phyloP scores from a whole-genome alignment of 1,140 invertebrate species.

The Notospermus geniculatus region DNA sequence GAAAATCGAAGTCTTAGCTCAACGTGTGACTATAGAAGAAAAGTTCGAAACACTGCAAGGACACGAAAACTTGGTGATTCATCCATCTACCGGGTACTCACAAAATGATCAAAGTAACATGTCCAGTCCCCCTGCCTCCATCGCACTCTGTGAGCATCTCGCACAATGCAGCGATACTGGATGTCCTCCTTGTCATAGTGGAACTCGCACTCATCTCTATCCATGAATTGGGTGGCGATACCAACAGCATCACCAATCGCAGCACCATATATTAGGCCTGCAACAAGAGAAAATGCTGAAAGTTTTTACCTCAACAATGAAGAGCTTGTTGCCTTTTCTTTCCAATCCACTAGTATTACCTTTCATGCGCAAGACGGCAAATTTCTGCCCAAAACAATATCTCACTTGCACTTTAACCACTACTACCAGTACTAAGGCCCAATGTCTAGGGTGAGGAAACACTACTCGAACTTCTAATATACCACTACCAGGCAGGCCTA shows the following conservation, averaged over 20 bases:
- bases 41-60: too few relatives aligned
- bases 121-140: constrained; percentile 55
- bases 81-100: constrained; percentile 29
- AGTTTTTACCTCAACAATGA: not conserved
- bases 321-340: not conserved
- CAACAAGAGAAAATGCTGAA: constrained; percentile 6
- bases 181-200: constrained; percentile 45
- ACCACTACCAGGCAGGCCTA: not conserved
- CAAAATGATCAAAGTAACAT: constrained; percentile 52
- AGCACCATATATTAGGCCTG: constrained; percentile 56
- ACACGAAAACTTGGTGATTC: too few relatives aligned
- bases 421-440: too few relatives aligned
- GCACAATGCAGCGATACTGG: constrained; percentile 43
- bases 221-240: constrained; percentile 52
- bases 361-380: too few relatives aligned
- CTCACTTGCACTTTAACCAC: too few relatives aligned
- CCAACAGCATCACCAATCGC: constrained; percentile 56
- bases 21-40: too few relatives aligned
- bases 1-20: too few relatives aligned
- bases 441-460: too few relatives aligned
- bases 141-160: constrained; percentile 46
- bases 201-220: constrained; percentile 49
- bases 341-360: too few relatives aligned
- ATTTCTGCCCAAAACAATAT: too few relatives aligned
- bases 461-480: not conserved